Evolutionary conservation across 2,888 invertebrate genomes (phyloP), one percentile per base, ranked within the genome.

Genomic region (Caenorhabditis sp.): DNA sequence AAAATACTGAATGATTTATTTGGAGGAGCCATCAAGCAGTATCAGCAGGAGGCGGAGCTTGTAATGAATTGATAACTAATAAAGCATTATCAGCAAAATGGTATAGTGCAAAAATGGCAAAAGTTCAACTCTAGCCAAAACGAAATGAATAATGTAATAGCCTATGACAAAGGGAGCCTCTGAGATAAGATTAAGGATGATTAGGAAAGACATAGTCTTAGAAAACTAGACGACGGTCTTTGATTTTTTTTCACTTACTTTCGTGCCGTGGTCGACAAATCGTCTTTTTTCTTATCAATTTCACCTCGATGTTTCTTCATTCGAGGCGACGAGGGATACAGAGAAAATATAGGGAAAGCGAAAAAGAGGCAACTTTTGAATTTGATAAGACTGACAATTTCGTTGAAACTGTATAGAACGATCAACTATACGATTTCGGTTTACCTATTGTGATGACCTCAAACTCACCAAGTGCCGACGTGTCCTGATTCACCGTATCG

Each of bases 221-320:
- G 51, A 38, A 69, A 56, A 31, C 14, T 35, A 22, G 22, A 28
- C 12, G 26, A 41, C 31, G 44, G 49, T 61, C 26, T 7, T 12
- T 35, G 35, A 28, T 49, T 19, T 28, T 41, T 64, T 7, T 2
- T 56, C 58, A 16, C 41, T 44, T 16, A 58, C 38, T 66, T 51
- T 51, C 51, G 19, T n/a, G 26, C 35, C 61, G 61, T 74, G 54
- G 35, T 54, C n/a, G 74, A 54, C 35, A 74, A 74, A 64, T 63
- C 19, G 51, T 22, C 44, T n/a, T 26, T 75, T 64, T 74, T 75
- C 56, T 64, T 76, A 68, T 76, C 66, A 38, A 64, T 35, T 68
- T 47, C 19, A 16, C 38, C 54, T 49, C 54, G 64, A 47, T 59
- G 44, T 66, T 59, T 44, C 41, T 47, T 72, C 28, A 59, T 10